Percentiles rank a stretch among this genome's conserved stretches.
phyloP scores from a whole-genome alignment of 2,797 vertebrate species.

The Bovichtus diacanthus region DNA sequence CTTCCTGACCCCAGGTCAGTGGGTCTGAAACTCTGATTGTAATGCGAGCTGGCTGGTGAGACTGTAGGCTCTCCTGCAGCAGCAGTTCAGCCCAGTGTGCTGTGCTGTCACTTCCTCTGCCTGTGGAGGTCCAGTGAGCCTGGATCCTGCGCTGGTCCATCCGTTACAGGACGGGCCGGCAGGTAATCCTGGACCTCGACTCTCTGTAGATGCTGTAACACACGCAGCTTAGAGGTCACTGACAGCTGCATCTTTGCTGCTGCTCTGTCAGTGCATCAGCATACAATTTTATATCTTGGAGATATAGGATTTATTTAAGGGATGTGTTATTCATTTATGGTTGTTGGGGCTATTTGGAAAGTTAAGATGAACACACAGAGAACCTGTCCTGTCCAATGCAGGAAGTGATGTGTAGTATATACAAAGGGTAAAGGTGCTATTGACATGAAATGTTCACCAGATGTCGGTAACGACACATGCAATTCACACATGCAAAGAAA shows the following conservation, averaged over 20 bases:
- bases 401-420: neutral
- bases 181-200: conserved; percentile 9
- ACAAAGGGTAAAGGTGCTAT: no score
- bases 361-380: neutral
- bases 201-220: neutral
- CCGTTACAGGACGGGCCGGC: neutral
- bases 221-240: neutral
- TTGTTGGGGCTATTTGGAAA: neutral
- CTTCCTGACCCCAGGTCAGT: conserved; percentile 45
- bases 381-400: neutral
- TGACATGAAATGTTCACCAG: no score
- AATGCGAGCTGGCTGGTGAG: conserved; percentile 49
- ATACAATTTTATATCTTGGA: no score
- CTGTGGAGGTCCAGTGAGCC: conserved; percentile 14
- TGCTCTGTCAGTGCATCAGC: neutral
- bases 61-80: conserved; percentile 10
- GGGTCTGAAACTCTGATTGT: conserved; percentile 46
- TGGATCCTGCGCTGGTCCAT: conserved; percentile 17
- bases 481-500: no score
- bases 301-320: neutral
- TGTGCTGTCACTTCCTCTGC: neutral
- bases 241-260: neutral
- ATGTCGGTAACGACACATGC: no score
- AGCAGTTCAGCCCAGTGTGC: neutral
- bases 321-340: neutral